These are phyloP conservation scores for Kobus ellipsiprymnus DNA, from an alignment of 2,113 vertebrate genomes.

Conservation along the genomic window DNA sequence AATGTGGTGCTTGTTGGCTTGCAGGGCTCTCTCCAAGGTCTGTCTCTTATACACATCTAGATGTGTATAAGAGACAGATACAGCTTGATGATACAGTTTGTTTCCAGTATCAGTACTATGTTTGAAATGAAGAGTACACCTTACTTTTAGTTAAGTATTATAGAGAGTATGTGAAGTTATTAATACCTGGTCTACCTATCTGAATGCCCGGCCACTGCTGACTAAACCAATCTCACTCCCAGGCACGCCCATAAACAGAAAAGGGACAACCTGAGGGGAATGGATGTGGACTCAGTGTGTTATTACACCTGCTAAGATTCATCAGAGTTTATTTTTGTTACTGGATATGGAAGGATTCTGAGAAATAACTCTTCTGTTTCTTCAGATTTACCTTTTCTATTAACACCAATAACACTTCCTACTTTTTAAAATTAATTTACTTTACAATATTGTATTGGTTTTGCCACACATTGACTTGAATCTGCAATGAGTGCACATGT, in stretches of 20 bases:
- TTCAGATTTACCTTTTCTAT: neutral
- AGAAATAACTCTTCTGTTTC: neutral
- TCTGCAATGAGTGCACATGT: no score
- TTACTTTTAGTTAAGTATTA: neutral
- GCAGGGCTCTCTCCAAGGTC: conserved; percentile 93
- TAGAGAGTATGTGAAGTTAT: neutral
- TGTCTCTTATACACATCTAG: no score
- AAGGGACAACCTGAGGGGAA: neutral
- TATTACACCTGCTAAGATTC: neutral
- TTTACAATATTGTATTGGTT: no score
- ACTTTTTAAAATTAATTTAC: neutral
- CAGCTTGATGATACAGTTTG: neutral
- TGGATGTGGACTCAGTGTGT: neutral
- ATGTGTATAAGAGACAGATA: no score
- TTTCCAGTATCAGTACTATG: neutral
- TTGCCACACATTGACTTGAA: no score
- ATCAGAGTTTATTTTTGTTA: neutral
- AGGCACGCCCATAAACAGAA: neutral
- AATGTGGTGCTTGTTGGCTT: conserved; percentile 96
- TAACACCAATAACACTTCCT: neutral
- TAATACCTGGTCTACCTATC: neutral
- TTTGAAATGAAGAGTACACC: neutral
- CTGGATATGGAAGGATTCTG: neutral
- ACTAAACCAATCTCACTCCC: neutral
- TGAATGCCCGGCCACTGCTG: neutral